Conservation (phyloP, 92 coral and sea anemone genomes). For the Umimayanthus kanabou region DNA sequence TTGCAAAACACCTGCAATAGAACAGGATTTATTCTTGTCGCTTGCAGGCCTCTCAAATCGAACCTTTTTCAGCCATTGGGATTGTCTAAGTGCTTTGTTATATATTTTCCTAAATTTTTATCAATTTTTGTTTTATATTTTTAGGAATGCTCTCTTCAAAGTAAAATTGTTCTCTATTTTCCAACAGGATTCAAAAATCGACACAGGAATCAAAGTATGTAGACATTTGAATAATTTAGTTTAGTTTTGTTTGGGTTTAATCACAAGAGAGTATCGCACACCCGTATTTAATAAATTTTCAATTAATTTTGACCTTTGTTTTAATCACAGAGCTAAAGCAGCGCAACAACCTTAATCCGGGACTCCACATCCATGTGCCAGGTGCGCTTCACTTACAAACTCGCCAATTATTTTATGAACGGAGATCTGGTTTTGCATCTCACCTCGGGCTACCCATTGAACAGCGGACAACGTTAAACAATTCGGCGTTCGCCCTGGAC, state of each 20-base stretch:
- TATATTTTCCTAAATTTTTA: not conserved
- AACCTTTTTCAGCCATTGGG: too few relatives aligned
- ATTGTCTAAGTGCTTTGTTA: not conserved
- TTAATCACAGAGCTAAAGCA: slow-evolving; percentile 29
- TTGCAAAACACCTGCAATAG: too few relatives aligned
- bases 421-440: too few relatives aligned
- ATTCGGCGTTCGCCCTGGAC: too few relatives aligned
- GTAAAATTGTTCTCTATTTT: not conserved
- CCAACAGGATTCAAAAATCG: slow-evolving; percentile 27
- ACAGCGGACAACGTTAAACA: too few relatives aligned
- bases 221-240: not conserved
- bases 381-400: slow-evolving; percentile 46
- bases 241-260: not conserved
- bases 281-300: not conserved
- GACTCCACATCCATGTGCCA: slow-evolving; percentile 76
- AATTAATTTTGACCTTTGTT: not conserved
- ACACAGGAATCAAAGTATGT: slow-evolving; percentile 37
- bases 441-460: too few relatives aligned
- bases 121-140: not conserved
- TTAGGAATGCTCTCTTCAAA: too few relatives aligned
- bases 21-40: too few relatives aligned
- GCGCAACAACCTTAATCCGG: slow-evolving; percentile 57
- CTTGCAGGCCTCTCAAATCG: too few relatives aligned
- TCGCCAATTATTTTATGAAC: too few relatives aligned
- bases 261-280: not conserved